Evolutionary conservation across 2,888 invertebrate genomes (phyloP).

Genomic region (Amphipyra tragopoginis): DNA sequence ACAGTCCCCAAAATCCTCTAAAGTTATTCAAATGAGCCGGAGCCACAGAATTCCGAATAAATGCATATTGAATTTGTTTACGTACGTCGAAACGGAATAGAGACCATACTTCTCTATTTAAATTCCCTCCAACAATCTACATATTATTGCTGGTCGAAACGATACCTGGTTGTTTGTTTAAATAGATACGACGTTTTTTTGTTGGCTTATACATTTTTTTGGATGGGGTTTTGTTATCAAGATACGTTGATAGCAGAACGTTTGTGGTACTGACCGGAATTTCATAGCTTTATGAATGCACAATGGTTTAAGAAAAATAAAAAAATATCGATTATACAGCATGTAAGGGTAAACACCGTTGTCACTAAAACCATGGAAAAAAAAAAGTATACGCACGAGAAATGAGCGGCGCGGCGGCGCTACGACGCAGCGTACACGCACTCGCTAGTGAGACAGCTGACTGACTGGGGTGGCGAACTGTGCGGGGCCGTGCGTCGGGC

Average conservation of each 20-base stretch:
- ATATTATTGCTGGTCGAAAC: constrained; percentile 78
- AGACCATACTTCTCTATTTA: constrained; percentile 84
- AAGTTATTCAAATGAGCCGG: constrained; percentile 85
- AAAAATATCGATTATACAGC: too few relatives aligned
- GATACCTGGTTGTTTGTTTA: constrained; percentile 69
- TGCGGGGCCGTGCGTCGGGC: too few relatives aligned
- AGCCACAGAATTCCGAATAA: constrained; percentile 83
- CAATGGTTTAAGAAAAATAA: background rate
- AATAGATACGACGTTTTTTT: constrained; percentile 40
- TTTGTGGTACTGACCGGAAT: background rate
- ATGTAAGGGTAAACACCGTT: too few relatives aligned
- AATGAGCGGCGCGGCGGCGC: too few relatives aligned
- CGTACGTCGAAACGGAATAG: constrained; percentile 81
- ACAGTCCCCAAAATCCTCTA: constrained; percentile 72
- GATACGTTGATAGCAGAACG: constrained; percentile 2
- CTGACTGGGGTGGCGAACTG: too few relatives aligned
- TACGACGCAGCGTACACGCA: too few relatives aligned
- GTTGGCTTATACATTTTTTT: constrained; percentile 14
- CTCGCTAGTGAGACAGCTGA: too few relatives aligned
- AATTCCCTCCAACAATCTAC: constrained; percentile 81
- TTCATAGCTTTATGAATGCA: background rate
- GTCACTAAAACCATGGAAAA: too few relatives aligned
- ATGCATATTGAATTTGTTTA: constrained; percentile 89
- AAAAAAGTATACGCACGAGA: too few relatives aligned
- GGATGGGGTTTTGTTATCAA: constrained; percentile 4